phyloP scores from a whole-genome alignment of 2,888 invertebrate species.

The Cloeon dipterum region DNA sequence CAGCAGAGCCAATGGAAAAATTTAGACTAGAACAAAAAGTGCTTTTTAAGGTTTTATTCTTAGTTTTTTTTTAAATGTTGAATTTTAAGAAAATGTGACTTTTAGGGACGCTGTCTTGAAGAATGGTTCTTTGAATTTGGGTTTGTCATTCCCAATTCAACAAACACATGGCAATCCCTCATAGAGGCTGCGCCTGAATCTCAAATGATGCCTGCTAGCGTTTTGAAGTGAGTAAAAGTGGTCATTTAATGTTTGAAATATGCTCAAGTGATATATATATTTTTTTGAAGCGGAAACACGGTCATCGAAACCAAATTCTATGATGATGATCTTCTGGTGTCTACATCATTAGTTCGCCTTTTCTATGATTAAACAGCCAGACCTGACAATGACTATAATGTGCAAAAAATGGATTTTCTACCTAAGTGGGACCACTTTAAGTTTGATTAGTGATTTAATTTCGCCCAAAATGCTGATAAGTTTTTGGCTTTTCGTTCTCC shows the following conservation, averaged over 20 bases:
- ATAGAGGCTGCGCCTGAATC: slow-evolving; percentile 98
- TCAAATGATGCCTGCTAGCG: slow-evolving; percentile 99
- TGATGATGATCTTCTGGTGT: slow-evolving; percentile 82
- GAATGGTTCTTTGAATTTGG: slow-evolving; percentile 99
- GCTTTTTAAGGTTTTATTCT: slow-evolving; percentile 22
- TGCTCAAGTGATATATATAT: slow-evolving; percentile 6
- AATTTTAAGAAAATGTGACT: too few species aligned
- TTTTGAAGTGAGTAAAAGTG: slow-evolving; percentile 68
- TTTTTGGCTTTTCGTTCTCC: too few species aligned
- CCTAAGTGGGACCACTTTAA: too few species aligned
- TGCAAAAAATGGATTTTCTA: too few species aligned
- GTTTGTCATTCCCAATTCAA: slow-evolving; percentile 93
- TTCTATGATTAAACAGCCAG: slow-evolving; percentile 63
- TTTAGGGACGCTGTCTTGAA: slow-evolving; percentile 74
- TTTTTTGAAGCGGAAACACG: slow-evolving; percentile 65
- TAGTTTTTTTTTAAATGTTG: not conserved
- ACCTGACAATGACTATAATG: too few species aligned
- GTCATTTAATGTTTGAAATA: not conserved
- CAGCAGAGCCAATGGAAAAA: slow-evolving; percentile 81
- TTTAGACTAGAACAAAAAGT: slow-evolving; percentile 78
- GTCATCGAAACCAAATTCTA: slow-evolving; percentile 93
- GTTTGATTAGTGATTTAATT: too few species aligned
- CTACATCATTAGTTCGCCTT: slow-evolving; percentile 82
- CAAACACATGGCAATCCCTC: slow-evolving; percentile 97
- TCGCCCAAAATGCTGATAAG: too few species aligned